Evolutionary conservation across 2,113 vertebrate genomes (phyloP).

Genomic region (Antennarius striatus): DNA sequence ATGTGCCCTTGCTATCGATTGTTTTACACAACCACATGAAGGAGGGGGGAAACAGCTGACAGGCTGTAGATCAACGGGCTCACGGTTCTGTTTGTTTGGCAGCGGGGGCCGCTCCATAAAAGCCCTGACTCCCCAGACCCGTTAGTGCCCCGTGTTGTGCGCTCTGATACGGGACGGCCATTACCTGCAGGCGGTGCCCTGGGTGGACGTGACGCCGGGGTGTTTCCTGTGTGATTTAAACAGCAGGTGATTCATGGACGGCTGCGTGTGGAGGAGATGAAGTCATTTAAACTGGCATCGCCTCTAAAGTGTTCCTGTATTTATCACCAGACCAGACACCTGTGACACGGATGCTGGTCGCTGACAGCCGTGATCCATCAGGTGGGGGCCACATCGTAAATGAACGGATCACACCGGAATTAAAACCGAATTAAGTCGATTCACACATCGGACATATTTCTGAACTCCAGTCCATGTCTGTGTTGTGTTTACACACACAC

Average conservation of each 20-base stretch:
- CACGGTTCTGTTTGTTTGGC: constrained; percentile 73
- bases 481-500: constrained; percentile 4
- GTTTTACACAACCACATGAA: constrained; percentile 63
- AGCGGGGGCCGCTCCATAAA: constrained; percentile 66
- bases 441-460: background rate
- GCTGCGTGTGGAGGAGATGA: constrained; percentile 53
- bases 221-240: constrained; percentile 51
- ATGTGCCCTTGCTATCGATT: constrained; percentile 78
- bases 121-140: constrained; percentile 66
- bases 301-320: constrained; percentile 52
- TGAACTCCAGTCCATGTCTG: too few relatives aligned
- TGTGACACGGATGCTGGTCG: constrained; percentile 58
- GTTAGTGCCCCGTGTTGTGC: constrained; percentile 58
- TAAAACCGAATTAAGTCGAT: constrained; percentile 38
- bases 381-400: constrained; percentile 48
- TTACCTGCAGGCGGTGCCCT: constrained; percentile 55
- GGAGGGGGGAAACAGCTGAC: constrained; percentile 45
- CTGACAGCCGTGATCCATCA: constrained; percentile 61
- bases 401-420: constrained; percentile 38
- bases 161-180: constrained; percentile 36
- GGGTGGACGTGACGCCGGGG: constrained; percentile 58
- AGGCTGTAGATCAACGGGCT: constrained; percentile 72
- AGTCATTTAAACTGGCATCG: constrained; percentile 64
- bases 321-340: constrained; percentile 66
- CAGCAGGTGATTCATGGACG: constrained; percentile 39